Evolutionary conservation across 2,797 vertebrate species (phyloP).

Genomic region (Ispidina lecontei): DNA sequence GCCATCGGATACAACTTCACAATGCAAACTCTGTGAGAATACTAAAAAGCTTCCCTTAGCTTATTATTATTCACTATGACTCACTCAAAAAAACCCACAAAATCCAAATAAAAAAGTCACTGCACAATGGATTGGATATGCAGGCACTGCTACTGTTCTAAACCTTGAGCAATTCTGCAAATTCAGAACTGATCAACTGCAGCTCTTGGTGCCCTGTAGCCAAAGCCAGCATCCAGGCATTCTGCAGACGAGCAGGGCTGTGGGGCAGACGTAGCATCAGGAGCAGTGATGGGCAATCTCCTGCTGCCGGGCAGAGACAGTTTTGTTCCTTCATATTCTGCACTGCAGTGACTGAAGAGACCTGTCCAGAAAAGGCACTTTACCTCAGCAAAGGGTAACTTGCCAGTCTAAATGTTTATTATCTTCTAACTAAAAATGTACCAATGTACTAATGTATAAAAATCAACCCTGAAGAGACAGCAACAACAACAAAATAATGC

Average conservation of each 20-base stretch:
- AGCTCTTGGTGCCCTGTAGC: neutral
- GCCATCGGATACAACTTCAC: neutral
- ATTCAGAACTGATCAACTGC: neutral
- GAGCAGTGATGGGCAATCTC: neutral
- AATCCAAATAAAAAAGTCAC: neutral
- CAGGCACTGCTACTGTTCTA: neutral
- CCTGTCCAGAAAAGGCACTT: neutral
- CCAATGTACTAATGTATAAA: neutral
- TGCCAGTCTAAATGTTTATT: neutral
- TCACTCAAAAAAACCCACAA: neutral
- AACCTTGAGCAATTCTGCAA: neutral
- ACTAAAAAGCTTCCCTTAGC: neutral
- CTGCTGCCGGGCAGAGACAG: neutral
- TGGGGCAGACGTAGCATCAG: neutral
- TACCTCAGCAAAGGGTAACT: neutral
- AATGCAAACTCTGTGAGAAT: neutral
- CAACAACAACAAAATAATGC: neutral
- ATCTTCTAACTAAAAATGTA: neutral
- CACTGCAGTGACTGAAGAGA: neutral
- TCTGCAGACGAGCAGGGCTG: fast-evolving
- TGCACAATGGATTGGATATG: neutral
- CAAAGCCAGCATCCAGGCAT: neutral
- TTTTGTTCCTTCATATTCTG: neutral
- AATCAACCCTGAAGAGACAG: neutral
- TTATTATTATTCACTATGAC: neutral